Evolutionary conservation across 2,797 vertebrate genomes (phyloP).

Genomic region (Myotis daubentonii): DNA sequence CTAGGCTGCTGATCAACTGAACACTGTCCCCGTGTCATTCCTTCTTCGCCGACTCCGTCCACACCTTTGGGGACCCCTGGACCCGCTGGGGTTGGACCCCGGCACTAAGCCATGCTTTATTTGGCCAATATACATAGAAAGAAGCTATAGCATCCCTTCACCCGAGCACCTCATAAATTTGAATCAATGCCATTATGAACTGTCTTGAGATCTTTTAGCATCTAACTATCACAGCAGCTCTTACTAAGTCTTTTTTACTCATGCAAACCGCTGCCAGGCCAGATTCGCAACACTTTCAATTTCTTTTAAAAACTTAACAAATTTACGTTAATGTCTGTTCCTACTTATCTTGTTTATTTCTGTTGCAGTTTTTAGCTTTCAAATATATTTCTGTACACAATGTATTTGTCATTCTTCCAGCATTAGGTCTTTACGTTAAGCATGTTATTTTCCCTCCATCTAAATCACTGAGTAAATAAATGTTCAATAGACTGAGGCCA

Average conservation of each 20-base stretch:
- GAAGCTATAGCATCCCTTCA: not conserved
- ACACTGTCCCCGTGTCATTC: no score
- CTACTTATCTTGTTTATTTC: not conserved
- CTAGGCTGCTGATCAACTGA: no score
- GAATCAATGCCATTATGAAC: not conserved
- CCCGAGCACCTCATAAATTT: not conserved
- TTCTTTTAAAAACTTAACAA: not conserved
- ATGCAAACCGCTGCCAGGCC: not conserved
- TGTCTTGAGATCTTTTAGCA: not conserved
- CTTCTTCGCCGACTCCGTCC: no score
- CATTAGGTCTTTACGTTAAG: slow-evolving; percentile 14
- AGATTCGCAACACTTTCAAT: not conserved
- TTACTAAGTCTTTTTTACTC: slow-evolving; percentile 33
- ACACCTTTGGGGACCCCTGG: no score
- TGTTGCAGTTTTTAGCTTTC: slow-evolving; percentile 8
- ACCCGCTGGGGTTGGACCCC: no score
- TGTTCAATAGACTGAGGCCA: not conserved
- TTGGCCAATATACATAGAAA: not conserved
- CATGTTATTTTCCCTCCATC: not conserved
- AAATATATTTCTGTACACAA: slow-evolving; percentile 14
- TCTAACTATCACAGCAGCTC: slow-evolving; percentile 1
- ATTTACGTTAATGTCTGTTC: not conserved
- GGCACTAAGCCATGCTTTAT: not conserved
- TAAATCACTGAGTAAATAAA: slow-evolving; percentile 66
- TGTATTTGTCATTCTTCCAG: not conserved